phyloP scores from a whole-genome alignment of 2,113 vertebrate genomes.

The Mystacornis crossleyi region DNA sequence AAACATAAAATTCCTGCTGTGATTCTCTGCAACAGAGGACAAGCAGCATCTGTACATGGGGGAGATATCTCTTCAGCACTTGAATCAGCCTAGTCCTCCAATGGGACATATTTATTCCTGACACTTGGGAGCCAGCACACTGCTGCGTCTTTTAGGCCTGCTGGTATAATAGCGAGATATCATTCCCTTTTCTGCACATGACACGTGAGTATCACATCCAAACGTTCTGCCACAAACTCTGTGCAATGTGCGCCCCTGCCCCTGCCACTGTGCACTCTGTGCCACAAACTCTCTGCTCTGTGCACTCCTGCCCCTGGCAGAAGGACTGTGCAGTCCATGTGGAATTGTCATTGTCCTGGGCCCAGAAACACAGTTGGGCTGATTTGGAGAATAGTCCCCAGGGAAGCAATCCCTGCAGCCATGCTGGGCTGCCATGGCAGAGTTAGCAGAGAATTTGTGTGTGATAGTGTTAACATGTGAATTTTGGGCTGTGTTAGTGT shows the following conservation, averaged over 20 bases:
- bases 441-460: neutral
- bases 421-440: neutral
- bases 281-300: too few species aligned
- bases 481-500: neutral
- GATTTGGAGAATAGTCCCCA: neutral
- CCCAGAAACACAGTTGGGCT: neutral
- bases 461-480: neutral
- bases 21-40: conserved; percentile 44
- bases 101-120: neutral
- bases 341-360: neutral
- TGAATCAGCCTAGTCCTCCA: neutral
- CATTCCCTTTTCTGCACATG: neutral
- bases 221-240: neutral
- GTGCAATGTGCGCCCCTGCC: too few species aligned
- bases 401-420: neutral
- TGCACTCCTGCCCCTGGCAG: neutral
- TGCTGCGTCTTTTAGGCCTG: neutral
- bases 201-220: neutral
- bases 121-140: neutral
- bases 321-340: neutral
- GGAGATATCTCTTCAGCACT: neutral
- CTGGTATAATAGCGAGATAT: neutral
- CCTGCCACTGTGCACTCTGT: too few species aligned
- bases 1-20: conserved; percentile 58
- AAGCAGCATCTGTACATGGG: conserved; percentile 34